phyloP scores from a whole-genome alignment of 2,113 vertebrate genomes.

The Corapipo altera region DNA sequence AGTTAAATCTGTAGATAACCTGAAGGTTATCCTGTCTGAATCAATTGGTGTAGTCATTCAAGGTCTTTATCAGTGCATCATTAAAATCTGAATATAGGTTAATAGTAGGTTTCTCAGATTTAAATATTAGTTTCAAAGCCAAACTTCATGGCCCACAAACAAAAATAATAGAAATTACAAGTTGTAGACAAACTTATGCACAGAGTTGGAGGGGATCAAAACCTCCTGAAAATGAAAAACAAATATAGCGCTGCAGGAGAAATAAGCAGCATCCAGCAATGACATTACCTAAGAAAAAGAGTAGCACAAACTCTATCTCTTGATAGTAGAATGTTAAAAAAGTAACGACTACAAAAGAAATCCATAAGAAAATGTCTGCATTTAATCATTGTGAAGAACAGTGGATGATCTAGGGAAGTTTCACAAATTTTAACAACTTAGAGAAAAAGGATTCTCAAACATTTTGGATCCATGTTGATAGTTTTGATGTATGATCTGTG shows the following conservation, averaged over 20 bases:
- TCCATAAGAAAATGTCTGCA: neutral
- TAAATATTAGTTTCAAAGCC: neutral
- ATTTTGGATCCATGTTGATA: neutral
- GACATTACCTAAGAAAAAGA: neutral
- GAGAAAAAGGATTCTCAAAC: neutral
- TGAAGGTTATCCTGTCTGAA: neutral
- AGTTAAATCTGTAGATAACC: neutral
- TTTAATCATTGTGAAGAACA: neutral
- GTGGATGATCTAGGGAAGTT: neutral
- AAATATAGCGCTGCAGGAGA: neutral
- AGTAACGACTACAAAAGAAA: neutral
- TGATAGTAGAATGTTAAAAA: neutral
- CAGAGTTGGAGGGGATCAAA: neutral
- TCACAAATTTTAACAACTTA: neutral
- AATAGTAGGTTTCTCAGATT: neutral
- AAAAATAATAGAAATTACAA: neutral
- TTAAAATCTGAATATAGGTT: neutral
- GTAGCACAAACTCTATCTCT: neutral
- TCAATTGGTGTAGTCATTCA: neutral
- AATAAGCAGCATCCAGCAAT: neutral
- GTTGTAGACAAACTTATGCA: neutral
- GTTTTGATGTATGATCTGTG: neutral
- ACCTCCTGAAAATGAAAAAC: neutral
- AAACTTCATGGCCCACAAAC: neutral
- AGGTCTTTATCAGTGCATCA: neutral